phyloP scores from a whole-genome alignment of 2,113 vertebrate species.

The Stegostoma tigrinum region DNA sequence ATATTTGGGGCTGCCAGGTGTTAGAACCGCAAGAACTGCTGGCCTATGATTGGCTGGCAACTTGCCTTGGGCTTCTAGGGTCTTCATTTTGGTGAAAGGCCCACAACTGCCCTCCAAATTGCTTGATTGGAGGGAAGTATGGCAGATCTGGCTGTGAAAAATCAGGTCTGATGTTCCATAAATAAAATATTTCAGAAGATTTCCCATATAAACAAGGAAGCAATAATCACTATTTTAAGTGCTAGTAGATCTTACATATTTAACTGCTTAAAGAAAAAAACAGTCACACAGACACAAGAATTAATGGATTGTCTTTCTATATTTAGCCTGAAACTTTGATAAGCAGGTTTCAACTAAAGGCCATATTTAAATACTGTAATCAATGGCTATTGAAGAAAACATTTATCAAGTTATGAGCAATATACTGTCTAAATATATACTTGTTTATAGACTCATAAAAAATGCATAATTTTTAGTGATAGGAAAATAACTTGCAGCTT shows the following conservation, averaged over 20 bases:
- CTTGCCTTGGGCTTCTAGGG: no score
- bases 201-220: background rate
- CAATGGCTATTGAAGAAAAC: background rate
- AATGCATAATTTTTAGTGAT: background rate
- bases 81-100: no score
- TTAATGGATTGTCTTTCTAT: background rate
- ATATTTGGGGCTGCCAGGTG: no score
- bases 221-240: background rate
- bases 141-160: no score
- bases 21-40: no score
- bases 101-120: no score
- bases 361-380: background rate
- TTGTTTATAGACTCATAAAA: background rate
- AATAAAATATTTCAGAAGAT: background rate
- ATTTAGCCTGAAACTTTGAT: background rate
- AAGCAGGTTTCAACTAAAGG: background rate
- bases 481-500: background rate
- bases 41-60: no score
- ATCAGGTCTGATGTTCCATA: no score
- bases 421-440: background rate
- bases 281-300: background rate
- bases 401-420: background rate
- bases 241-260: background rate
- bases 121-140: no score
- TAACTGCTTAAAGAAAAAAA: background rate